phyloP scores from a whole-genome alignment of 1,140 invertebrate genomes.

The Bombus huntii region DNA sequence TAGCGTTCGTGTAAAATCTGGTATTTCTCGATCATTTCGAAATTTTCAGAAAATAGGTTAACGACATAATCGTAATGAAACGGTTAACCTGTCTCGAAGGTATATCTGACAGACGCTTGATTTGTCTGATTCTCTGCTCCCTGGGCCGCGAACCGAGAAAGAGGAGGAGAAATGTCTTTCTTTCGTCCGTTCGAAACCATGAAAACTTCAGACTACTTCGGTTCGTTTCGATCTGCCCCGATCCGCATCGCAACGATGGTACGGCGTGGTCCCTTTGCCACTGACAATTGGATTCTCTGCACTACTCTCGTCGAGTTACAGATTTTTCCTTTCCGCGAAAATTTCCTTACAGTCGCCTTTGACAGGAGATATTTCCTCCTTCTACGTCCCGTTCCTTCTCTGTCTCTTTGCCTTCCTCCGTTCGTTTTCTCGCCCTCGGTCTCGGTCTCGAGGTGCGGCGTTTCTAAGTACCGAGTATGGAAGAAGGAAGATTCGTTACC shows the following conservation, averaged over 20 bases:
- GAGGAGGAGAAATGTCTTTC: neutral
- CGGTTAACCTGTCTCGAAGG: neutral
- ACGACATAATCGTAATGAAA: neutral
- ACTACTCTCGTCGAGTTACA: constrained; percentile 71
- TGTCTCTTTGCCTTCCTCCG: neutral
- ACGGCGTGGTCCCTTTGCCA: constrained; percentile 57
- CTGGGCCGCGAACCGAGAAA: too few species aligned
- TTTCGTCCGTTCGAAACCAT: constrained; percentile 8
- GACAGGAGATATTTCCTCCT: constrained; percentile 55
- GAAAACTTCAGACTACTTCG: constrained; percentile 32
- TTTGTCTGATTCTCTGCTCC: too few species aligned
- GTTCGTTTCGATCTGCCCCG: constrained; percentile 33
- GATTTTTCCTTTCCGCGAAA: constrained; percentile 72
- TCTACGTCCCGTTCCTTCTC: too few species aligned
- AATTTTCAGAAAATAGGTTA: neutral
- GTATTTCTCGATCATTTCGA: too few species aligned
- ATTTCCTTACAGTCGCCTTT: constrained; percentile 67
- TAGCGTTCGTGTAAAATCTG: neutral
- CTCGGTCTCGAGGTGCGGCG: constrained; percentile 35
- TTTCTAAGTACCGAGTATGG: constrained; percentile 58
- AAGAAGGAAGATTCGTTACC: constrained; percentile 60
- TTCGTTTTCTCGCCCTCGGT: neutral
- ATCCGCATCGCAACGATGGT: constrained; percentile 12
- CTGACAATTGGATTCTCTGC: constrained; percentile 74
- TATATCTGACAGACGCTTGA: neutral